phyloP scores from a whole-genome alignment of 2,113 vertebrate genomes.

The Notechis scutatus region DNA sequence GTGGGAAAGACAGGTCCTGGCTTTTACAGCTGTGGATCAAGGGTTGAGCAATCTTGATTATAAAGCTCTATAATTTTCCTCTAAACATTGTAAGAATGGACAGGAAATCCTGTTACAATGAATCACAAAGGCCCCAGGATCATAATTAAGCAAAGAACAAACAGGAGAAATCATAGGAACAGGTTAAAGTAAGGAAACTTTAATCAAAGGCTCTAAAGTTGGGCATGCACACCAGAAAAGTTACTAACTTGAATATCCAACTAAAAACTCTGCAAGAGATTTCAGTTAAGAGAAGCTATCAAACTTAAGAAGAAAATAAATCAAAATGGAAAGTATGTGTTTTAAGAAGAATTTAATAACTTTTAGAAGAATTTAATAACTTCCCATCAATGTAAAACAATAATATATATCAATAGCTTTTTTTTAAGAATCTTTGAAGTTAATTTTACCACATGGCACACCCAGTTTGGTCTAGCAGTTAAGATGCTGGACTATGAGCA shows the following conservation, averaged over 20 bases:
- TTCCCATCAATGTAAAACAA: background rate
- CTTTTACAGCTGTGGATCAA: background rate
- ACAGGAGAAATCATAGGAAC: background rate
- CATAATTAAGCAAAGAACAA: background rate
- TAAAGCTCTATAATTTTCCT: background rate
- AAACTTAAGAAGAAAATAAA: background rate
- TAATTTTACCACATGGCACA: background rate
- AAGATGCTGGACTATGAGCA: background rate
- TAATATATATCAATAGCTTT: background rate
- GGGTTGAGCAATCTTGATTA: background rate
- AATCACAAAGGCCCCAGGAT: background rate
- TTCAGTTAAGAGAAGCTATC: background rate
- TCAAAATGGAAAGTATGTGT: background rate
- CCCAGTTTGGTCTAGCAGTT: background rate
- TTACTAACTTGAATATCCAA: background rate
- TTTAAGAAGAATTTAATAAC: background rate
- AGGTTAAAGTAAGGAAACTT: background rate
- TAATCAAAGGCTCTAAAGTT: background rate
- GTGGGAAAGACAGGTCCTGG: background rate
- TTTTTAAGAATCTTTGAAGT: background rate
- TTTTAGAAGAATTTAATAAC: background rate
- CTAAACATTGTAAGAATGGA: background rate
- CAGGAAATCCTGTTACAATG: background rate
- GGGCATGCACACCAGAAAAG: background rate
- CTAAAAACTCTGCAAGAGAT: background rate